Percentiles rank a stretch among this genome's conserved stretches.
Evolutionary conservation across 1,140 invertebrate species (phyloP).

Genomic region (Hylaeus anthracinus): DNA sequence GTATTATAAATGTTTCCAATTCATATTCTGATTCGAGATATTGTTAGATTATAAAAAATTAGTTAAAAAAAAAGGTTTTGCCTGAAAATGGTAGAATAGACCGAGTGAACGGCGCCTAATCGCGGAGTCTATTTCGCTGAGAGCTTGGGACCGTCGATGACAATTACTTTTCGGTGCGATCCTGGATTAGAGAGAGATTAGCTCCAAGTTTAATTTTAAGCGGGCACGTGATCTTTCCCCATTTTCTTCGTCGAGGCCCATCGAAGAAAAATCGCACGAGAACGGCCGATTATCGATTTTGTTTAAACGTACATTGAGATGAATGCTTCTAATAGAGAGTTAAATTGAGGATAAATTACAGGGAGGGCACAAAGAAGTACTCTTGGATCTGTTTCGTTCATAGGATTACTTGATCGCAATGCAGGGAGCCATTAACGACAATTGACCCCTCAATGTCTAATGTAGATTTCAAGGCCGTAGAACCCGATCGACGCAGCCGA

Average conservation of each 20-base stretch:
- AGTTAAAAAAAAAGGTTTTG: too few species aligned
- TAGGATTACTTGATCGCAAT: slow-evolving; percentile 31
- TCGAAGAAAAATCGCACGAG: background rate
- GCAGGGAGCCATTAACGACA: slow-evolving; percentile 45
- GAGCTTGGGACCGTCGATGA: too few species aligned
- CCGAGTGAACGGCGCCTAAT: too few species aligned
- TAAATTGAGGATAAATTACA: slow-evolving; percentile 45
- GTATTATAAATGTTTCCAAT: too few species aligned
- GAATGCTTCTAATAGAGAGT: slow-evolving; percentile 35
- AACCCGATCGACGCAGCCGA: slow-evolving; percentile 10
- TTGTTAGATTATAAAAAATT: too few species aligned
- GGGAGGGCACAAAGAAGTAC: slow-evolving; percentile 3
- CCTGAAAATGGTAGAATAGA: too few species aligned
- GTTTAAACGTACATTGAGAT: slow-evolving; percentile 34
- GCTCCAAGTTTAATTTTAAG: background rate
- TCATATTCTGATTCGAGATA: too few species aligned
- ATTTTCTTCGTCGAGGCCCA: background rate
- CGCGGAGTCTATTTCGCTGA: too few species aligned
- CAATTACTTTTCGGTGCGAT: too few species aligned
- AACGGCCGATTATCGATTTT: slow-evolving; percentile 17
- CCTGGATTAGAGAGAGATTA: background rate
- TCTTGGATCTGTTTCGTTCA: slow-evolving; percentile 13
- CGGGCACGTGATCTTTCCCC: background rate
- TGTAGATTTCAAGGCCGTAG: slow-evolving; percentile 50
- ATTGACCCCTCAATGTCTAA: slow-evolving; percentile 46